Base-by-base conservation (phyloP, 2,797 vertebrate species). In the Hipposideros larvatus region DNA sequence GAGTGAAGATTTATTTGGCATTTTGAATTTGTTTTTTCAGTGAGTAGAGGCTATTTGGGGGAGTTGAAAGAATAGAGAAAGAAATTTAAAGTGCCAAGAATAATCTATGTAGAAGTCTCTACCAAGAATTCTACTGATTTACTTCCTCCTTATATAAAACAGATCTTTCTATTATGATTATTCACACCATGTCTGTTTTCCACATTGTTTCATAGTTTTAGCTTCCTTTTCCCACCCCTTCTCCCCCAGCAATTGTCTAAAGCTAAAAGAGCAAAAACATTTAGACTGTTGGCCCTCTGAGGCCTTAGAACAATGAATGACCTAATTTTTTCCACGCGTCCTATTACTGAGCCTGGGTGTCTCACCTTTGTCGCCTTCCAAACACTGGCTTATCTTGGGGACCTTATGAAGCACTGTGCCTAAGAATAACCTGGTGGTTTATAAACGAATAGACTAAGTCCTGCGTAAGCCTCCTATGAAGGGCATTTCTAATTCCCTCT, bases 61-160 rank as follows among this genome's bases (percentile, higher is more conserved):
- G 78, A 91, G 77, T 59, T 82, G 79, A 86, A 93, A 94, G 84
- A 91, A 90, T 75, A 71, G 21, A 59, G n/a, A 88, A 97, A 88
- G 90, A 96, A 78, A 94, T 96, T 92, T 91, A 77, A 92, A 97
- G 73, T 89, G 92, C 80, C 94, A 97, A 78, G 82, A 92, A 90
- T 93, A 96, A 97, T 96, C 92, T 94, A n/a, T 88, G 85, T 74
- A 37, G 90, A 85, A 46, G 28, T 89, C 37, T 85, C 63, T 91
- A 74, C 71, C 53, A 73, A 55, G 83, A 93, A 90, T 73, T 88
- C 66, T 61, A 61, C 55, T 70, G 94, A 94, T 86, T 92, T 92
- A 90, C 28, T 46, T 93, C 75, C 94, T 95, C 82, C 80, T 97
- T 85, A 79, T 4, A 82, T 86, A 87, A 86, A 93, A 91, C 91